Evolutionary conservation across 64 coral and sea anemone species (phyloP), one percentile per base, ranked within the genome.

Genomic region (Hydrozoanthus tunicans): DNA sequence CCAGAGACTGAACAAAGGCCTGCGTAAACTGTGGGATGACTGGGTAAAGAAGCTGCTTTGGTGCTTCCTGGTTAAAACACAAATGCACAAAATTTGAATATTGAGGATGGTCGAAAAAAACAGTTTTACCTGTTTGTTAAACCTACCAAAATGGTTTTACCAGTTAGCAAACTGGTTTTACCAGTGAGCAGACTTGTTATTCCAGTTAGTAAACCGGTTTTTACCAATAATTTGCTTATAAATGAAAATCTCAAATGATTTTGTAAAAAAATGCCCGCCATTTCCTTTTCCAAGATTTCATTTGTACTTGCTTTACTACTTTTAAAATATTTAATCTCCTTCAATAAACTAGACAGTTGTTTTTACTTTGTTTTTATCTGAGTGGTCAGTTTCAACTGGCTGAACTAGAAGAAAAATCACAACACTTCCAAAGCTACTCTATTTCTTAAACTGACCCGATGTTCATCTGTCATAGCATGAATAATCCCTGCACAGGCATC

Each of bases 401-500:
- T 14, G 10, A 11, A 66, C 64, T 3, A 15, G 10, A 4, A 9
- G 23, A 26, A 72, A 2, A 12, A 5, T 25, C 24, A 25, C 69
- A n/a, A 6, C 15, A 14, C 66, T 72, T 17, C 17, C 8, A 8
- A 14, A 64, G 62, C 62, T 8, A 64, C 7, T 26, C 15, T 8
- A 61, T 25, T 25, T 20, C 9, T 52, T 56, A 25, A 5, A 64
- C 90, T 63, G 65, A 95, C 95, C 90, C 58, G 78, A 55, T 91
- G 67, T 63, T 96, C 79, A 65, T 94, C 92, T 73, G 69, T 89
- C 84, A 98, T 86, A 25, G 92, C 77, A 85, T 91, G 93, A 32
- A 99, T 96, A 58, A 99, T 76, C 11, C 92, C 94, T 61, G 97
- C 90, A 92, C 94, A 99, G 3, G 97, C 95, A 73, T 99, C 95